Base-by-base conservation (phyloP, 2,113 vertebrate genomes). In the Opisthocomus hoazin region DNA sequence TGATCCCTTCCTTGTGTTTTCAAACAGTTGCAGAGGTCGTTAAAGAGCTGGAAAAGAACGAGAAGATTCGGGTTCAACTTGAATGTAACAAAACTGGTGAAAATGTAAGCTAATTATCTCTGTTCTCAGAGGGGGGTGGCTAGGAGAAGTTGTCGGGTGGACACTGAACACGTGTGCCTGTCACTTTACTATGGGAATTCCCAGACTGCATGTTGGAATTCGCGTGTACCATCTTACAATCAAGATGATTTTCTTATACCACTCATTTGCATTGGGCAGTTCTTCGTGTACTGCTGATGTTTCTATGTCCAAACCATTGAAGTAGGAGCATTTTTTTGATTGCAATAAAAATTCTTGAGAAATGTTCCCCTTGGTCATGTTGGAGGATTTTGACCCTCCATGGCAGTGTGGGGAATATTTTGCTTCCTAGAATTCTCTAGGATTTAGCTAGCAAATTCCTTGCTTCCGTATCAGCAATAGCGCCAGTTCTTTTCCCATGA, bases 21-120 rank as follows among this genome's bases (percentile, higher is more conserved):
- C 96, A 90, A 96, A 98, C 98, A 99, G 99, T 97, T 97, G 97
- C 98, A 84, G 99, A 99, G 89, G 98, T 99, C 69, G 99, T 98
- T 51, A 98, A 98, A 97, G 99, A 99, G 93, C 94, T 99, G 92
- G 99, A 99, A 96, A 98, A 90, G 84, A 98, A 98, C 9, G 99
- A 99, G 98, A 99, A 98, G 97, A 97, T 97, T 18, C 98, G 97
- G 70, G 96, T 94, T 92, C 98, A 98, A 51, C 97, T 99, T 16
- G 98, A 98, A 56, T 95, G 87, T 29, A 97, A 93, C 29, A 97
- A 95, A 95, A 51, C 93, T 1, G 29, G 50, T 29, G 97, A 97
- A 93, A 95, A 66, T 21, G 97, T 97, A 89, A 66, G 95, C 81
- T 74, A 14, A 43, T 80, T 15, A 1, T 34, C 19, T 43, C 37